Base-by-base conservation (phyloP, 2,888 invertebrate genomes). In the Ellobium chinense region DNA sequence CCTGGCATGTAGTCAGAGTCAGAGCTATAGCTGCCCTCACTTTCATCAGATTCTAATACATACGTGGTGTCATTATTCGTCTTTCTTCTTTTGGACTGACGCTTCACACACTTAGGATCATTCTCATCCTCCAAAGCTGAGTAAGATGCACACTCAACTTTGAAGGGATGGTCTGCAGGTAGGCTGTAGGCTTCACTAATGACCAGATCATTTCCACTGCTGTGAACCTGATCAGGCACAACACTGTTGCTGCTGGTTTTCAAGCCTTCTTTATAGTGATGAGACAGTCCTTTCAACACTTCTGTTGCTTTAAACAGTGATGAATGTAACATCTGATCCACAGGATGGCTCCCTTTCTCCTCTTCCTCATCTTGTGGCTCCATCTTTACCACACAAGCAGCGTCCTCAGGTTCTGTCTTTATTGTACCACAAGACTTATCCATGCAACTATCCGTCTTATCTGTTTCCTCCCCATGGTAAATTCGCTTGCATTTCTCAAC, bases 221-320 rank as follows among this genome's bases (percentile, higher is more conserved):
- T 37, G 34, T 58, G 27, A 27, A 27, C 5, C 21, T 72, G 54
- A 60, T 37, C 60, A 2, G 31, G 24, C 21, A 36, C 27, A 27
- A 18, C 34, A 36, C 12, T 12, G 12, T 56, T 56, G 5, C 72
- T 58, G 72, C 60, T 60, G 12, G 24, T 31, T 58, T 24, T n/a
- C n/a, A 46, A 46, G 37, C 56, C 56, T 36, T 72, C 72, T 14
- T 24, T 36, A 14, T 72, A 74, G 31, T 74, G 74, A 5, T 74
- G 39, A 0, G 62, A 63, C 62, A 74, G 21, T 27, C 63, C 29
- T 63, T 74, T 74, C 37, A 74, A 63, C 9, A 74, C 21, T 34
- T 63, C 74, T 39, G 63, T 39, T 5, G 74, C 63, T 36, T 31
- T 18, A 37, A 74, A 46, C 1, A 36, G 21, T 36, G n/a, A 34